Conservation (phyloP, 2,113 vertebrate species). For the Oenanthe oenanthe region DNA sequence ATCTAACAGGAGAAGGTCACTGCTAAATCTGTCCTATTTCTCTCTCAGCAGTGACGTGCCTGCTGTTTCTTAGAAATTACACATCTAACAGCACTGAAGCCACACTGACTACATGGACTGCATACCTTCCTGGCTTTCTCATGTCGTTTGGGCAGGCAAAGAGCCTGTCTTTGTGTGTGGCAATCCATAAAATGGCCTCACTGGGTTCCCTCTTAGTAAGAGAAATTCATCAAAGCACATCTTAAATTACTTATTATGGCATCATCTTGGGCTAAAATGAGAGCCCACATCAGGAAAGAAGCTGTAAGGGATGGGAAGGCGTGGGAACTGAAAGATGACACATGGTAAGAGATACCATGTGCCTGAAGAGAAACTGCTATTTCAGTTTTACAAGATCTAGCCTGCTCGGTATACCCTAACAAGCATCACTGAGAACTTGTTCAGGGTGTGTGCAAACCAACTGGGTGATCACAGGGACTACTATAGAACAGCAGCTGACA, state of each 20-base stretch:
- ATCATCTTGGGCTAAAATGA: slow-evolving; percentile 52
- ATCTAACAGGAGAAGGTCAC: not conserved
- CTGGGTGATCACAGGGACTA: not conserved
- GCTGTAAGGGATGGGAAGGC: slow-evolving; percentile 48
- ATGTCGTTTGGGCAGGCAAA: slow-evolving; percentile 9
- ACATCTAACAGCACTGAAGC: not conserved
- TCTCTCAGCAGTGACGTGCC: not conserved
- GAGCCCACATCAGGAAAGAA: slow-evolving; percentile 51
- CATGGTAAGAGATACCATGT: not conserved
- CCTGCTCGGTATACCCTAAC: not conserved
- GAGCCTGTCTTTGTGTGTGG: slow-evolving; percentile 27
- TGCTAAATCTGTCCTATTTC: not conserved
- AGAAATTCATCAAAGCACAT: slow-evolving; percentile 64
- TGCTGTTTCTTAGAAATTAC: not conserved
- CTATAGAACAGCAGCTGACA: not conserved
- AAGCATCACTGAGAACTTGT: not conserved
- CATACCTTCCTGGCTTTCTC: slow-evolving; percentile 35
- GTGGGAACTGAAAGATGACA: slow-evolving; percentile 52
- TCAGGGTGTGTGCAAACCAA: not conserved
- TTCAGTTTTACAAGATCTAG: not conserved
- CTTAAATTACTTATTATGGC: slow-evolving; percentile 66
- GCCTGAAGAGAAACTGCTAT: not conserved
- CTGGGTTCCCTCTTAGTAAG: slow-evolving; percentile 23
- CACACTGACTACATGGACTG: not conserved
- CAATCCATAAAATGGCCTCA: slow-evolving; percentile 41